Percentiles rank a stretch among this genome's conserved stretches.
phyloP scores from a whole-genome alignment of 2,113 vertebrate species.

The Cyrtonyx montezumae region DNA sequence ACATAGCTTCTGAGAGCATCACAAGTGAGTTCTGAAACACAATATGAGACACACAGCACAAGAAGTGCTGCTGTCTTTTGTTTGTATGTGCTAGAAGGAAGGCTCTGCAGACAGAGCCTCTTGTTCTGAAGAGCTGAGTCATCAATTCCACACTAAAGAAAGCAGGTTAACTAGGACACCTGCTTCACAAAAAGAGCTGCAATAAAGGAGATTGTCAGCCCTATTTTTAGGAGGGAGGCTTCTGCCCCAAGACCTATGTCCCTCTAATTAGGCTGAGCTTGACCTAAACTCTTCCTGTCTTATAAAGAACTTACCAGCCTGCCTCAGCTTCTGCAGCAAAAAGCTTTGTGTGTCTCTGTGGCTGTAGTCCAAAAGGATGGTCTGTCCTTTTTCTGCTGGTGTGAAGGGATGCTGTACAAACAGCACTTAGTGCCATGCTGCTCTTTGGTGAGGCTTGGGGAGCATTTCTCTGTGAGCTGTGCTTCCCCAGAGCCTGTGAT shows the following conservation, averaged over 20 bases:
- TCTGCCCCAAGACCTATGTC: background rate
- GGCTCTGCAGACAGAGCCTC: background rate
- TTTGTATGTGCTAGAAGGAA: background rate
- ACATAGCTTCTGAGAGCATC: background rate
- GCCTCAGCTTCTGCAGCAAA: background rate
- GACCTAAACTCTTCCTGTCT: background rate
- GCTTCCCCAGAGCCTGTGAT: background rate
- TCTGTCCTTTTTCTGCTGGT: background rate
- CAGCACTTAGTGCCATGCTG: background rate
- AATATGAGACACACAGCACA: background rate
- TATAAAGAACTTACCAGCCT: background rate
- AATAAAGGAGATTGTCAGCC: background rate
- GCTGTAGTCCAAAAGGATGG: background rate
- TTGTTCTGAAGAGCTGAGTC: background rate
- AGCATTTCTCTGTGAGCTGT: background rate
- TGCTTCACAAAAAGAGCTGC: background rate
- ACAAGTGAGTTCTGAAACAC: constrained; percentile 5
- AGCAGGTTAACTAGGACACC: background rate
- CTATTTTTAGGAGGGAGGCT: background rate
- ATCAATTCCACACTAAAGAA: background rate
- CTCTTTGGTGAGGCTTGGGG: too few relatives aligned
- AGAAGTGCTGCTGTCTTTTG: background rate
- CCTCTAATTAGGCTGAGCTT: background rate
- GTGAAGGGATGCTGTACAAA: background rate
- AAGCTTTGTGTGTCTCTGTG: background rate